Conservation (phyloP, 2,113 vertebrate species). For the Cyprinodon variegatus region DNA sequence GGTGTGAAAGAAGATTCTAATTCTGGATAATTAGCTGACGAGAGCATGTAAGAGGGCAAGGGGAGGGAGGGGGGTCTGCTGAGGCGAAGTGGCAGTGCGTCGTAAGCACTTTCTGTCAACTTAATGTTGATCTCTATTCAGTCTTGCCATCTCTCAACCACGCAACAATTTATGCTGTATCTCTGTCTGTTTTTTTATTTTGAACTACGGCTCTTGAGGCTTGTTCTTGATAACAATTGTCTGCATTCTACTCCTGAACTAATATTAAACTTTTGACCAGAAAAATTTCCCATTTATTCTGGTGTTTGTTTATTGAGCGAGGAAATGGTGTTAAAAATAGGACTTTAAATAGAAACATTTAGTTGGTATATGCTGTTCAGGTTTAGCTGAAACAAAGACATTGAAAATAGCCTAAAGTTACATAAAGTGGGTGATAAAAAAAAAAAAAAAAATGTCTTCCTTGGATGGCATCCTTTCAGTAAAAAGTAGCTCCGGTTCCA, state of each 20-base stretch:
- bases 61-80: conserved; percentile 26
- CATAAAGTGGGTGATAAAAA: no score
- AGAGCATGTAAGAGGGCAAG: conserved; percentile 18
- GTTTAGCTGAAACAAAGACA: not conserved
- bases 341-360: not conserved
- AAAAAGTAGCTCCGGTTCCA: no score
- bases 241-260: conserved; percentile 5
- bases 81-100: conserved; percentile 74
- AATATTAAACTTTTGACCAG: not conserved
- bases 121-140: conserved; percentile 61
- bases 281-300: not conserved
- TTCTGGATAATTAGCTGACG: conserved; percentile 85
- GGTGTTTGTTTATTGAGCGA: not conserved
- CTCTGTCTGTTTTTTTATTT: conserved; percentile 13
- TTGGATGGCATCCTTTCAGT: not conserved
- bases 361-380: not conserved
- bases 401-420: not conserved
- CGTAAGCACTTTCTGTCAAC: conserved; percentile 78
- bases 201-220: conserved; percentile 32
- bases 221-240: conserved; percentile 47
- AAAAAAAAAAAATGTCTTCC: not conserved
- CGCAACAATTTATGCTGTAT: conserved; percentile 32
- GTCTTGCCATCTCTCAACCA: conserved; percentile 25
- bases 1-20: conserved; percentile 86
- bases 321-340: not conserved